Percentiles rank a stretch among this genome's conserved stretches.
These are phyloP conservation scores for Python bivittatus DNA, from an alignment of 2,113 vertebrate genomes.

Conservation along the genomic window DNA sequence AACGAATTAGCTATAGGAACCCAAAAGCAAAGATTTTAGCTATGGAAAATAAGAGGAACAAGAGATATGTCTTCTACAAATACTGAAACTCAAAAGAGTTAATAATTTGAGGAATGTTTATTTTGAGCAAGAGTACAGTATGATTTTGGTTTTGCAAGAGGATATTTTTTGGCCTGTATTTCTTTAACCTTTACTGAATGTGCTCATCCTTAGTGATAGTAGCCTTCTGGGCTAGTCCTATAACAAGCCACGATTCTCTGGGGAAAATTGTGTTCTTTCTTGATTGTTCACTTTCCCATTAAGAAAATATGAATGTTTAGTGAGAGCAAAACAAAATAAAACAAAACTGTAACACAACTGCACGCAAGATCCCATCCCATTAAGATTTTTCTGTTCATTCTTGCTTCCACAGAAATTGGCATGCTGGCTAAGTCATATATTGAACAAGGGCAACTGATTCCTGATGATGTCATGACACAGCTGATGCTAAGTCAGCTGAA, in stretches of 20 bases:
- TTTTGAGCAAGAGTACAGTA: not conserved
- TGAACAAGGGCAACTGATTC: conserved; percentile 90
- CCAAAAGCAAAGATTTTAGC: not conserved
- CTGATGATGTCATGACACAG: conserved; percentile 91
- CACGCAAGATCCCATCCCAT: fast-evolving
- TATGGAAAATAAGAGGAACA: not conserved
- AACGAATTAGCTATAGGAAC: not conserved
- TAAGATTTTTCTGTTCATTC: conserved; percentile 26
- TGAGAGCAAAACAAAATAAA: not conserved
- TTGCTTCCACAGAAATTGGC: conserved; percentile 83
- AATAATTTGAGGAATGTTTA: not conserved
- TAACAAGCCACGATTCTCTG: not conserved
- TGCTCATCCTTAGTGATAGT: not conserved
- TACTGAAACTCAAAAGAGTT: not conserved
- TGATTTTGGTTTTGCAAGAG: not conserved
- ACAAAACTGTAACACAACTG: not conserved
- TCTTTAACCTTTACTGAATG: not conserved
- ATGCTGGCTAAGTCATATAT: conserved; percentile 93
- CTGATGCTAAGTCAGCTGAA: conserved; percentile 87
- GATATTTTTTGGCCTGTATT: not conserved
- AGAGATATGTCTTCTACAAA: not conserved
- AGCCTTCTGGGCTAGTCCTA: not conserved
- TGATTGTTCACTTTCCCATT: not conserved
- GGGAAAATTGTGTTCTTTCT: not conserved
- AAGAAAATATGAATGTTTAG: not conserved